These are phyloP conservation scores for Tokudaia muenninki DNA, from an alignment of 2,797 vertebrate species.

Conservation along the genomic window DNA sequence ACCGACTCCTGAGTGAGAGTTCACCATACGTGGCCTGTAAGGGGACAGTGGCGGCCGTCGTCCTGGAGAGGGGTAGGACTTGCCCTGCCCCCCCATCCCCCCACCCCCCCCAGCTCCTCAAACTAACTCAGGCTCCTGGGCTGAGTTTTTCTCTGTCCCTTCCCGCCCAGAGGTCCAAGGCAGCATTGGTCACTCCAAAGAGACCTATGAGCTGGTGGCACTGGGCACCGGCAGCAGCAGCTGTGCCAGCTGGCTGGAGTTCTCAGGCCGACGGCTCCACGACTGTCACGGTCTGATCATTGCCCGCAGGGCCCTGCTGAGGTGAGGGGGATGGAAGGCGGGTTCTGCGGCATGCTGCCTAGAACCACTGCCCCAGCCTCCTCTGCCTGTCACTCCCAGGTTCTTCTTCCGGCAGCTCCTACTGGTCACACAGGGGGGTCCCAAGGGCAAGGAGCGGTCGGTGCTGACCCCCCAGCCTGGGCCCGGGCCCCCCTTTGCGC, in stretches of 20 bases:
- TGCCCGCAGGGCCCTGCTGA: conserved; percentile 84
- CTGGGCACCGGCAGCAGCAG: conserved; percentile 82
- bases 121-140: neutral
- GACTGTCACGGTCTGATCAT: conserved; percentile 83
- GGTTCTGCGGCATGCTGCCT: neutral
- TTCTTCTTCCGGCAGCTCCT: conserved; percentile 87
- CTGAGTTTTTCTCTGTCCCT: neutral
- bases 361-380: accelerated
- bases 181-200: conserved; percentile 32
- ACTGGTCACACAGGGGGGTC: conserved; percentile 71
- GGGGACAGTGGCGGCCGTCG: conserved; percentile 81
- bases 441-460: conserved; percentile 72
- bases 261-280: conserved; percentile 81
- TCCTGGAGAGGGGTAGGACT: conserved; percentile 84
- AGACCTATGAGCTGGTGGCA: conserved; percentile 84
- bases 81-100: too few species aligned
- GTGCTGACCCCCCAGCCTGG: conserved; percentile 76
- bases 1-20: conserved; percentile 62
- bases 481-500: conserved; percentile 56
- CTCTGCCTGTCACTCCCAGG: conserved; percentile 61
- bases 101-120: neutral
- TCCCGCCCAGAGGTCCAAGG: conserved; percentile 70
- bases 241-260: conserved; percentile 81
- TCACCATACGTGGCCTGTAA: conserved; percentile 71
- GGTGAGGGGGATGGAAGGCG: conserved; percentile 65